phyloP scores from a whole-genome alignment of 2,113 vertebrate species.

The Aspiorhynchus laticeps region DNA sequence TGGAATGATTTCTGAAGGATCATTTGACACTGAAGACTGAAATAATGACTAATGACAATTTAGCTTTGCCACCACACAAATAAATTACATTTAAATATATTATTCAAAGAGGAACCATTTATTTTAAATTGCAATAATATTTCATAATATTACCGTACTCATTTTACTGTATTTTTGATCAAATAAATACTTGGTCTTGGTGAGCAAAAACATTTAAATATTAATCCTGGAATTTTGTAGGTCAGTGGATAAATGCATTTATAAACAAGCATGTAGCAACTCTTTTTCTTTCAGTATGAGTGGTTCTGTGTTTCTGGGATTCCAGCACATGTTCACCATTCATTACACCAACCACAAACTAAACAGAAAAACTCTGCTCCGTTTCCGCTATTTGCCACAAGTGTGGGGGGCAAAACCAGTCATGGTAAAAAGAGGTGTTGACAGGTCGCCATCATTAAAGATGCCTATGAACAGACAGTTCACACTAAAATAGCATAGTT shows the following conservation, averaged over 20 bases:
- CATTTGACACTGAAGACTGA: not conserved
- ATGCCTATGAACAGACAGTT: conserved; percentile 1
- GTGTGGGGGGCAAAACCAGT: not conserved
- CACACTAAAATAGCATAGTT: not conserved
- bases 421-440: conserved; percentile 4
- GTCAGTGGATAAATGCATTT: not conserved
- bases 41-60: not conserved
- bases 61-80: not conserved
- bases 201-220: not conserved
- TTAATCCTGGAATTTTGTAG: not conserved
- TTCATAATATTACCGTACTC: not conserved
- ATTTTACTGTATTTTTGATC: not conserved
- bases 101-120: not conserved
- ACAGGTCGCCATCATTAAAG: not conserved
- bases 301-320: not conserved
- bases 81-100: not conserved
- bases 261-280: not conserved
- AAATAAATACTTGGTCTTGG: not conserved
- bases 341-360: not conserved
- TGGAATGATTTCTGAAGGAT: not conserved
- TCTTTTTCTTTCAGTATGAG: not conserved
- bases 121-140: not conserved
- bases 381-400: not conserved
- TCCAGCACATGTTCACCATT: not conserved
- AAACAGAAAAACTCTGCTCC: not conserved